These are phyloP conservation scores for Poecilia wingei DNA, from an alignment of 2,797 vertebrate genomes.

Conservation along the genomic window DNA sequence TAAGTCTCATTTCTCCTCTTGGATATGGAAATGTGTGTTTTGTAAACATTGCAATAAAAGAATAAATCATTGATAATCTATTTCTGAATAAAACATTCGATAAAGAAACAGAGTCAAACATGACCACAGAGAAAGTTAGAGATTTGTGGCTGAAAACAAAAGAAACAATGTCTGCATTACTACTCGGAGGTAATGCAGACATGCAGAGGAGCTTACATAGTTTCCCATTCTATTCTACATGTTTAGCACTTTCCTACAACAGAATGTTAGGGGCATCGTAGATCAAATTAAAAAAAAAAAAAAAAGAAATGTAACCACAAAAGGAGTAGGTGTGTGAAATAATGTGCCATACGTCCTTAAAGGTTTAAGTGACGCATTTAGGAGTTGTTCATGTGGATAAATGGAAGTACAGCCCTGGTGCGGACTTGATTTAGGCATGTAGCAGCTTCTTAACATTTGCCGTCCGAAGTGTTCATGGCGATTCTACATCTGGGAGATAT, in stretches of 20 bases:
- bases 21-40: constrained; percentile 27
- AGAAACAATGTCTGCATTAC: not conserved
- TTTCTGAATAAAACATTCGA: constrained; percentile 12
- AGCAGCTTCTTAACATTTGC: not conserved
- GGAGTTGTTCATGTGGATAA: not conserved
- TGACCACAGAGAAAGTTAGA: not conserved
- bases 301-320: not conserved
- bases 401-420: not conserved
- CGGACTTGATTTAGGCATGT: not conserved
- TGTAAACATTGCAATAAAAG: constrained; percentile 11
- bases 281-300: not conserved
- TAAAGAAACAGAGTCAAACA: constrained; percentile 1
- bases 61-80: constrained; percentile 20
- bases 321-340: not conserved
- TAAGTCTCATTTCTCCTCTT: constrained; percentile 21
- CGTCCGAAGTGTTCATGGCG: not conserved
- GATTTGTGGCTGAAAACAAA: not conserved
- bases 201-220: not conserved
- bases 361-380: not conserved
- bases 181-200: not conserved
- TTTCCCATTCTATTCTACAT: not conserved
- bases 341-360: not conserved
- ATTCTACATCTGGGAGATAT: not conserved
- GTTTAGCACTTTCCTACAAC: not conserved
- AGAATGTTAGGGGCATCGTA: not conserved